These are phyloP conservation scores for Lamprotornis superbus DNA, from an alignment of 2,113 vertebrate species.

Conservation along the genomic window DNA sequence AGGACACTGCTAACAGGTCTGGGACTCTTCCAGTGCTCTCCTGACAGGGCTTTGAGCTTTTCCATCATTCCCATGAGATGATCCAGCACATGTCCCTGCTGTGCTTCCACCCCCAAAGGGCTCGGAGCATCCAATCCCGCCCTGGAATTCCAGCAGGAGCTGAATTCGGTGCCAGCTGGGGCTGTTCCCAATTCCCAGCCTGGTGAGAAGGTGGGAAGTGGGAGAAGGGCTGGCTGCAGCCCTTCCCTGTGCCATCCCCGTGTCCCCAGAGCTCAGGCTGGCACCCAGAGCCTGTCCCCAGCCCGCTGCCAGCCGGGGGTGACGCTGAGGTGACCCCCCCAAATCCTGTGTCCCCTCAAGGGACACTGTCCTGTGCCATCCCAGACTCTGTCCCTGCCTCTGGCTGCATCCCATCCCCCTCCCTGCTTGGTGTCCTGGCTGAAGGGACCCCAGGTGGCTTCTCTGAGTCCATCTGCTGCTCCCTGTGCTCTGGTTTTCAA, in stretches of 20 bases:
- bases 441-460: neutral
- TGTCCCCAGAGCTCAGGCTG: neutral
- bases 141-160: rapidly evolving
- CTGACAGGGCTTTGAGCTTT: neutral
- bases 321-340: neutral
- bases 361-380: rapidly evolving
- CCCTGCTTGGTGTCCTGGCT: rapidly evolving
- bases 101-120: neutral
- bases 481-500: neutral
- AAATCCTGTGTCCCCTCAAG: neutral
- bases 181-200: neutral
- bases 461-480: neutral
- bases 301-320: neutral
- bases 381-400: neutral
- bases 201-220: neutral
- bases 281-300: neutral
- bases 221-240: rapidly evolving
- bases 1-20: neutral
- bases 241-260: rapidly evolving
- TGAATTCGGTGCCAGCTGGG: rapidly evolving
- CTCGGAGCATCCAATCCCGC: rapidly evolving
- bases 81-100: rapidly evolving
- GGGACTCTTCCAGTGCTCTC: neutral
- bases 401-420: neutral
- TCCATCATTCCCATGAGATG: neutral